These are phyloP conservation scores for Drosophila dives DNA, from an alignment of 2,888 invertebrate genomes.

Conservation along the genomic window DNA sequence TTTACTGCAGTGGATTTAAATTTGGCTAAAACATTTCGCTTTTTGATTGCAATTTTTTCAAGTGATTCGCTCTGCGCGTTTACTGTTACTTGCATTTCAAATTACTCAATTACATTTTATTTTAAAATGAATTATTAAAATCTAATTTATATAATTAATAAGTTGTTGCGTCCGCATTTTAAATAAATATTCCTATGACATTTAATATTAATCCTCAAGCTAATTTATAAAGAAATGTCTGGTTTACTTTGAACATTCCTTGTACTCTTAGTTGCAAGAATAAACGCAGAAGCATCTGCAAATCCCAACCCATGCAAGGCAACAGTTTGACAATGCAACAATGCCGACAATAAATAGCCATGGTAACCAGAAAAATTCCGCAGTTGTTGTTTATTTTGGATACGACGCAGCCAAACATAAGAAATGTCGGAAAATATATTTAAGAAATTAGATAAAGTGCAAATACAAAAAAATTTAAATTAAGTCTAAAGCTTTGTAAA, in stretches of 20 bases:
- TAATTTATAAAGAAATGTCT: not conserved
- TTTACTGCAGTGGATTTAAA: not conserved
- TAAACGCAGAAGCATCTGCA: constrained; percentile 21
- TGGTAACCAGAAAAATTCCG: constrained; percentile 75
- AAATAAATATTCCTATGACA: not conserved
- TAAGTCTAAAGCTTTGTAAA: constrained; percentile 29
- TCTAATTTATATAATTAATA: not conserved
- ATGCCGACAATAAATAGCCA: constrained; percentile 68
- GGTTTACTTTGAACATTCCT: not conserved
- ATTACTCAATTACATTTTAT: not conserved
- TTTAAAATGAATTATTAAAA: not conserved
- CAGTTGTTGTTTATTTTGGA: constrained; percentile 77
- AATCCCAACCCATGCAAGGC: constrained; percentile 50
- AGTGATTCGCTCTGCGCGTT: not conserved
- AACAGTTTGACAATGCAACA: constrained; percentile 71
- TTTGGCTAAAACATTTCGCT: not conserved
- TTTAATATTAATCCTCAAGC: fast-evolving
- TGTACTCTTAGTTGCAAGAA: not conserved
- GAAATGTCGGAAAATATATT: constrained; percentile 34
- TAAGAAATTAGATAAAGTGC: constrained; percentile 2
- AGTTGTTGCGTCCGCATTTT: not conserved
- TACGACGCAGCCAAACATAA: constrained; percentile 53
- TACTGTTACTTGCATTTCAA: not conserved
- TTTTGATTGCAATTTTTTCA: not conserved
- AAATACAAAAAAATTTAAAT: constrained; percentile 10